A percentile compares a stretch with the other conserved stretches of the same genome.
These are phyloP conservation scores for Bombus picipes DNA, from an alignment of 1,140 invertebrate genomes.

Conservation along the genomic window DNA sequence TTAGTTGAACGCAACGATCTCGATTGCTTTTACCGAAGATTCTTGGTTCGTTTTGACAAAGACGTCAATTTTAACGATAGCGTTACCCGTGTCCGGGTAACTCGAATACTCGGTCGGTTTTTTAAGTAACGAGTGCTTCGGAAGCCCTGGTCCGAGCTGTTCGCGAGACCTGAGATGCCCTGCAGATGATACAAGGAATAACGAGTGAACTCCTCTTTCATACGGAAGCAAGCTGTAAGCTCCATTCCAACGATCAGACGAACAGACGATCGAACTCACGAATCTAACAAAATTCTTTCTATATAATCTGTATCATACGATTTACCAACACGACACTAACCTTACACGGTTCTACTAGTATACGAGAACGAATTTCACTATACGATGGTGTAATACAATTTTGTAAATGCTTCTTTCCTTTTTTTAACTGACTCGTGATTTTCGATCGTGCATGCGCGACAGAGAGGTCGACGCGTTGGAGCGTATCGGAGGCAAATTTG, in stretches of 20 bases:
- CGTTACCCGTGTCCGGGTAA: neutral
- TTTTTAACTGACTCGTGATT: neutral
- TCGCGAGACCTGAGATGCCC: conserved; percentile 55
- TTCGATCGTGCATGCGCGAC: neutral
- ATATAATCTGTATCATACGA: neutral
- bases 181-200: conserved; percentile 27
- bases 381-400: neutral
- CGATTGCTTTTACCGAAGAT: neutral
- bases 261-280: neutral
- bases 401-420: neutral
- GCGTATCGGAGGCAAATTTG: neutral
- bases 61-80: neutral
- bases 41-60: neutral
- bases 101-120: neutral
- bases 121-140: neutral
- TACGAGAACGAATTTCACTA: neutral
- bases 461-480: neutral
- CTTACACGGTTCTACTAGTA: no score
- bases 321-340: no score
- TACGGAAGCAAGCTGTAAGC: conserved; percentile 37
- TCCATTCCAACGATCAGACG: neutral
- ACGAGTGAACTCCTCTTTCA: conserved; percentile 30
- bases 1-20: neutral
- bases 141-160: conserved; percentile 37
- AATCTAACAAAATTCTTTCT: neutral